Percentiles rank a stretch among this genome's conserved stretches.
Evolutionary conservation across 2,888 invertebrate genomes (phyloP).

Genomic region (Cabera pusaria): DNA sequence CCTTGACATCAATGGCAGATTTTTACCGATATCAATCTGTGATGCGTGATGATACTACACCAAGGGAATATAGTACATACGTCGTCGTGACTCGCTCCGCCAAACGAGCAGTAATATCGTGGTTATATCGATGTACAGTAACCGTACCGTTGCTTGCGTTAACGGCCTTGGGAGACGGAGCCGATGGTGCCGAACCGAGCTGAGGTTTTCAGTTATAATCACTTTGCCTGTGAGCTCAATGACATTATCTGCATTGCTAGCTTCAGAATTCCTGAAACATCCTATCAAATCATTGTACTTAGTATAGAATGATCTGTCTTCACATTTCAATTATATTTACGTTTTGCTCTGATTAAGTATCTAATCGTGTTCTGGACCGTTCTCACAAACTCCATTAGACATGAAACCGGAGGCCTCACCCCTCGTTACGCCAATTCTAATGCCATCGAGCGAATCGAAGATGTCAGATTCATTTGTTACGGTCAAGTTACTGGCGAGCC

Average conservation of each 20-base stretch:
- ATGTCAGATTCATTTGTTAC: conserved; percentile 46
- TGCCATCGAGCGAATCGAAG: conserved; percentile 35
- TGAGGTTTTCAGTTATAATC: conserved; percentile 37
- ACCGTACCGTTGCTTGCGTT: conserved; percentile 64
- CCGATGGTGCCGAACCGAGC: conserved; percentile 56
- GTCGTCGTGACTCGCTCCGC: conserved; percentile 66
- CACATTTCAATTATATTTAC: too few species aligned
- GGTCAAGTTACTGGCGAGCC: conserved; percentile 39
- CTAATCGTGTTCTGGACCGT: background rate
- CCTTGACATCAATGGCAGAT: too few species aligned
- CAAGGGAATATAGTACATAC: too few species aligned
- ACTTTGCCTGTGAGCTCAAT: conserved; percentile 53
- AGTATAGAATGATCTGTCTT: too few species aligned
- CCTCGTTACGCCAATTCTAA: conserved; percentile 27
- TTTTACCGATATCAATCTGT: too few species aligned
- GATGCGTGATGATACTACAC: too few species aligned
- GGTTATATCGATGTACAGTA: conserved; percentile 50
- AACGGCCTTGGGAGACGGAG: conserved; percentile 67
- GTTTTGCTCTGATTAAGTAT: too few species aligned
- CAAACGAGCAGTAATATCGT: conserved; percentile 44
- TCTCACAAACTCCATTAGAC: background rate
- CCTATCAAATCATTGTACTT: too few species aligned
- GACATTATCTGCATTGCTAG: too few species aligned
- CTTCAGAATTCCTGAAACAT: too few species aligned
- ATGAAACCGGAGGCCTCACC: conserved; percentile 32